Conservation (phyloP, 2,797 vertebrate species). For the Oreochromis mossambicus region DNA sequence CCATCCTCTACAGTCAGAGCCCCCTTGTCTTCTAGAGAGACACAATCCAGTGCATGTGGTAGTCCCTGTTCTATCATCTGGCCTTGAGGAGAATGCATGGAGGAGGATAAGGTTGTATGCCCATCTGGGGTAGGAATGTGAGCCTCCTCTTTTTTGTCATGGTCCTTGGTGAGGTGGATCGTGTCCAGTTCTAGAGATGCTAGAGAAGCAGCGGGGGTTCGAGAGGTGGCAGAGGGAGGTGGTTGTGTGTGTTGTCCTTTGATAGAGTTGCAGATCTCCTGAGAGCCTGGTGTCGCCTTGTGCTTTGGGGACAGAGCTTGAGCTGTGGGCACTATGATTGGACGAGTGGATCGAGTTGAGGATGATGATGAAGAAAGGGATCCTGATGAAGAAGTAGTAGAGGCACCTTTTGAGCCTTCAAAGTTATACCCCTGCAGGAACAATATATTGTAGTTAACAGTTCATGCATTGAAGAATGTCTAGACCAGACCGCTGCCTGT, state of each 20-base stretch:
- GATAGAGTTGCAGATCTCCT: conserved; percentile 36
- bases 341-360: conserved; percentile 68
- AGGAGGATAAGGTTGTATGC: conserved; percentile 36
- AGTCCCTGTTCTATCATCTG: conserved; percentile 80
- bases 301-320: conserved; percentile 70
- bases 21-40: conserved; percentile 76
- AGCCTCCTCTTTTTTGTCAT: conserved; percentile 53
- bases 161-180: conserved; percentile 72
- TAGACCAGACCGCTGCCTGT: not conserved
- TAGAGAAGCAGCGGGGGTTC: conserved; percentile 43
- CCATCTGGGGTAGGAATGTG: conserved; percentile 53
- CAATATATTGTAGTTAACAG: not conserved
- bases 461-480: not conserved
- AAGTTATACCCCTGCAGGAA: conserved; percentile 82
- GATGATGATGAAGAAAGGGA: conserved; percentile 35
- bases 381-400: conserved; percentile 45
- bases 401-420: conserved; percentile 79
- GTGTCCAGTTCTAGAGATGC: conserved; percentile 66
- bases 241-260: conserved; percentile 48
- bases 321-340: conserved; percentile 89
- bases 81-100: conserved; percentile 52
- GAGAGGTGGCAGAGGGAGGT: conserved; percentile 49
- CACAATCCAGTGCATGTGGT: conserved; percentile 78
- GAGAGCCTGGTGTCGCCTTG: conserved; percentile 19
- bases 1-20: conserved; percentile 54